Base-by-base conservation (phyloP, 2,797 vertebrate species). In the Adrianichthys oophorus region DNA sequence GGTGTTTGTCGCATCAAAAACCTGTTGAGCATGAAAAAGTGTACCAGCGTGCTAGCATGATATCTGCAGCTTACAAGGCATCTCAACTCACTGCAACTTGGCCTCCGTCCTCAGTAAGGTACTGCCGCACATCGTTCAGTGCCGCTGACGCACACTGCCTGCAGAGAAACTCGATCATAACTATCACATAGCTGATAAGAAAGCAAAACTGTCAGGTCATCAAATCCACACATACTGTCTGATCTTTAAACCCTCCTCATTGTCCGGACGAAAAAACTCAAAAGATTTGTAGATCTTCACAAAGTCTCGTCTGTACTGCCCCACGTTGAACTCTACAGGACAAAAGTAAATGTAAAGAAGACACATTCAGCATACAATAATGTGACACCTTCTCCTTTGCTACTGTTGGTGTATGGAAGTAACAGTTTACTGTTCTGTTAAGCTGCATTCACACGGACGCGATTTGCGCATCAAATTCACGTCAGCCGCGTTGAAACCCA, bases 1-100 rank as follows among this genome's bases (percentile, higher is more conserved):
- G 4, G 98, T 99, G 84, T 99, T 99, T 46, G 98, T 99, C 41
- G 97, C 98, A 89, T 99, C 98, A 49, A 99, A 99, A 62, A 99
- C 97, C 98, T 99, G 64, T 13, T 37, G 32, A 37, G 32, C 32
- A 12, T 12, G 12, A 10, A 37, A 37, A 37, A 15, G 19, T 5
- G 5, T 10, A 44, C 7, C 4, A 13, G 23, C 4, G 21, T 41
- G 7, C 1, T 16, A 12, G 19, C 13, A 1, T 16, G 0, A 1
- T 4, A 1, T 52, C 1, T 15, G 16, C 48, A 13, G 18, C 17
- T 14, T 15, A 44, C 2, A 4, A 44, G 37, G 49, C 15, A 23
- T 7, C 41, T 21, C 15, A 42, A 48, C 14, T 19, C 17, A 99
- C 98, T 54, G 97, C 98, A 65, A 99, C 97, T 1, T 99, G 97